Conservation (phyloP, 2,113 vertebrate species). For the Odontophorus gujanensis region DNA sequence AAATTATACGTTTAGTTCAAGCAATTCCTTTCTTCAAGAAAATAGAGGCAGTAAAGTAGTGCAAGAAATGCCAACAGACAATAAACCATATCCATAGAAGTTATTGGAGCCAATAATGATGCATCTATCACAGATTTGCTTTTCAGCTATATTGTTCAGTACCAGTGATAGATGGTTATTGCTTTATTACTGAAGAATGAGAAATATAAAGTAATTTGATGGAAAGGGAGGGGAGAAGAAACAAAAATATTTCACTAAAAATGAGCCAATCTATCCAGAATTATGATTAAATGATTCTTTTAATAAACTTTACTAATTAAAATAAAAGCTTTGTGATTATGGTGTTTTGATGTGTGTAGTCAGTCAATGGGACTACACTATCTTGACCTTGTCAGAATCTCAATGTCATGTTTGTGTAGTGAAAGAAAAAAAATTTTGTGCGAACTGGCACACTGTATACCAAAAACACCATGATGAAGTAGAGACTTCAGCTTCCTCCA, state of each 20-base stretch:
- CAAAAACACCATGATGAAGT: background rate
- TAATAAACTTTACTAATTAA: constrained; percentile 23
- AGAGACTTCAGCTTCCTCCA: fast-evolving
- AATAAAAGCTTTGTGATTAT: background rate
- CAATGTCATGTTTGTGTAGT: background rate
- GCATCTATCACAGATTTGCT: background rate
- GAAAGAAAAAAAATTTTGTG: background rate
- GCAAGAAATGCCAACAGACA: background rate
- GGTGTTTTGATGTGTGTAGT: background rate
- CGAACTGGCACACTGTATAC: background rate
- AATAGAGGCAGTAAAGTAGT: background rate
- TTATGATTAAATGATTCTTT: background rate
- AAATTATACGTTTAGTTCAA: background rate
- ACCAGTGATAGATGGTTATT: background rate
- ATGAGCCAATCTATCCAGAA: background rate
- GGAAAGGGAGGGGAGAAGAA: too few species aligned
- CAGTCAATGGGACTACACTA: background rate
- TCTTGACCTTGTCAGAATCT: background rate
- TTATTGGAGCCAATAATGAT: background rate
- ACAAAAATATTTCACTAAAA: background rate
- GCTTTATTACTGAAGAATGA: background rate
- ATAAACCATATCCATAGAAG: background rate
- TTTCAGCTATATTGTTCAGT: background rate
- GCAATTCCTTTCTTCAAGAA: background rate
- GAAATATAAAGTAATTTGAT: background rate